These are phyloP conservation scores for Sphenodon punctatus DNA, from an alignment of 2,797 vertebrate genomes.

Conservation along the genomic window DNA sequence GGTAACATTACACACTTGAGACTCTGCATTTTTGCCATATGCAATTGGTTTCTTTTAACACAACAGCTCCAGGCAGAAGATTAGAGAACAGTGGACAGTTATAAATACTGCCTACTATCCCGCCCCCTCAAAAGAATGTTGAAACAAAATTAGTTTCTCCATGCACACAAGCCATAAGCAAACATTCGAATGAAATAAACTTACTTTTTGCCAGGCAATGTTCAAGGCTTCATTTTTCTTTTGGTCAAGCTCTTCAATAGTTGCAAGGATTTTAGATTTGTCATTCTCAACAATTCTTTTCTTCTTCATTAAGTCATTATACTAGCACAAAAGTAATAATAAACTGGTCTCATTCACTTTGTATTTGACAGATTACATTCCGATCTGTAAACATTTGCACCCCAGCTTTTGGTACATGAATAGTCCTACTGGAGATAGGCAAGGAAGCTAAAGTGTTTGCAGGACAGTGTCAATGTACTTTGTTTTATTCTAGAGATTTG, in stretches of 20 bases:
- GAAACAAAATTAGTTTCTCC: not conserved
- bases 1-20: not conserved
- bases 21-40: accelerated
- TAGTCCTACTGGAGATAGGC: not conserved
- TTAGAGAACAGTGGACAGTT: not conserved
- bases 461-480: not conserved
- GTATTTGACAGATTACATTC: not conserved
- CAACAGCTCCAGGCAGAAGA: not conserved
- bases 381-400: not conserved
- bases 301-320: constrained; percentile 94
- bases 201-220: constrained; percentile 95
- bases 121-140: not conserved
- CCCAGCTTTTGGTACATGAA: not conserved
- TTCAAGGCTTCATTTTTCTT: constrained; percentile 92
- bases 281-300: constrained; percentile 95
- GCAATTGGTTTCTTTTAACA: not conserved
- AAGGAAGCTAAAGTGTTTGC: not conserved
- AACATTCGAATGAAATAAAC: not conserved
- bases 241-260: constrained; percentile 91
- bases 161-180: not conserved
- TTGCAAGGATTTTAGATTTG: constrained; percentile 90
- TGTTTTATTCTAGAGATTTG: not conserved
- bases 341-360: not conserved
- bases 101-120: not conserved
- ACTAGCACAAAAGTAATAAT: constrained; percentile 75